Conservation (phyloP, 2,113 vertebrate genomes). For the Thymallus thymallus region DNA sequence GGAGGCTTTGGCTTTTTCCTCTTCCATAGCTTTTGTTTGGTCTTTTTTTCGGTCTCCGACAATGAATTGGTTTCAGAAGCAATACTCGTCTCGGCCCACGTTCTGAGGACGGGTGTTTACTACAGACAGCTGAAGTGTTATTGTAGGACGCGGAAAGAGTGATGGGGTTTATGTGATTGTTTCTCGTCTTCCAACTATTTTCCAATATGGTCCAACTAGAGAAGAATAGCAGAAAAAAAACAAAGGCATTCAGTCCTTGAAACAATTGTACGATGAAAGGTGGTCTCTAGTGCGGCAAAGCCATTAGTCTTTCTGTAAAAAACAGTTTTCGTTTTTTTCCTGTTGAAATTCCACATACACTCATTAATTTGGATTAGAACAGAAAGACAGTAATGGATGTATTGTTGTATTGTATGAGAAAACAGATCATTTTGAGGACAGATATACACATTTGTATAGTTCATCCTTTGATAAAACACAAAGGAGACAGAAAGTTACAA, state of each 20-base stretch:
- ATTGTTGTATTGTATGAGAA: slow-evolving; percentile 33
- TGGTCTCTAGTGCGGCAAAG: slow-evolving; percentile 37
- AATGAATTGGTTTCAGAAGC: slow-evolving; percentile 64
- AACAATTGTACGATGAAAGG: slow-evolving; percentile 59
- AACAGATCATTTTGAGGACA: slow-evolving; percentile 26
- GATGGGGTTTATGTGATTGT: slow-evolving; percentile 58
- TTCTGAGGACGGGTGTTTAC: slow-evolving; percentile 50
- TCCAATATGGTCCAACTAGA: slow-evolving; percentile 53
- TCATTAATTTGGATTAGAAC: slow-evolving; percentile 27
- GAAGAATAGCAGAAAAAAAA: slow-evolving; percentile 43
- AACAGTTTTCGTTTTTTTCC: slow-evolving; percentile 38
- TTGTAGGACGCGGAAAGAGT: slow-evolving; percentile 57
- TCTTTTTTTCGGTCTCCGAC: slow-evolving; percentile 59
- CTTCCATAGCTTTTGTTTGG: slow-evolving; percentile 64
- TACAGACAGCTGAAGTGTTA: slow-evolving; percentile 57
- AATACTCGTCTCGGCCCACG: slow-evolving; percentile 27
- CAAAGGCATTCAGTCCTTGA: slow-evolving; percentile 60
- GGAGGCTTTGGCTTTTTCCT: slow-evolving; percentile 55
- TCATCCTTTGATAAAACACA: neutral
- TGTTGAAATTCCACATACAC: slow-evolving; percentile 21
- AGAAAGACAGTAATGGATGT: slow-evolving; percentile 24
- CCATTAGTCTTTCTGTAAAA: slow-evolving; percentile 42
- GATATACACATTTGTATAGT: neutral
- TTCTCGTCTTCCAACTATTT: slow-evolving; percentile 60
- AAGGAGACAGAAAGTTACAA: neutral